Conservation (phyloP, 2,113 vertebrate species). For the Melanotaenia duboulayi region DNA sequence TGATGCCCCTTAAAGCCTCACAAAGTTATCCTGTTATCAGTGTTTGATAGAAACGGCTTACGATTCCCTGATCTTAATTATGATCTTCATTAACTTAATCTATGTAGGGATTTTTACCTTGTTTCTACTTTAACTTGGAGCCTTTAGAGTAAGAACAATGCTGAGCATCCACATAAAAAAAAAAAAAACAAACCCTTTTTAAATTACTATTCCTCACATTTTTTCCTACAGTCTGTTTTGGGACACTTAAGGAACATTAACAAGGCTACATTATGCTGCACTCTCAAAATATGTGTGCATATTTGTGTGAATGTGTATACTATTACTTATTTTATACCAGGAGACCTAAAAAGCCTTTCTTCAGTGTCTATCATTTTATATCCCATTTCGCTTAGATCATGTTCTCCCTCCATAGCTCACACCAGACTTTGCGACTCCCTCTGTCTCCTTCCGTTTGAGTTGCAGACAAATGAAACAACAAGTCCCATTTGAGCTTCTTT, state of each 20-base stretch:
- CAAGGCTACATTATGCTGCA: constrained; percentile 38
- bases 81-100: constrained; percentile 60
- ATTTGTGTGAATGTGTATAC: neutral
- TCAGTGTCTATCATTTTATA: constrained; percentile 34
- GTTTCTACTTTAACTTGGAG: constrained; percentile 48
- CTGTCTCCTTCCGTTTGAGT: constrained; percentile 59
- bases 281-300: constrained; percentile 12
- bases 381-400: constrained; percentile 42
- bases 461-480: constrained; percentile 53
- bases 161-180: constrained; percentile 1
- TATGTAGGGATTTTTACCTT: constrained; percentile 57
- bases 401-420: constrained; percentile 22
- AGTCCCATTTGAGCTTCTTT: constrained; percentile 39
- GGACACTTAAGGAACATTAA: constrained; percentile 35
- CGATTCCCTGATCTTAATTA: constrained; percentile 67
- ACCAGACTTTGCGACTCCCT: constrained; percentile 21
- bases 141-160: constrained; percentile 32
- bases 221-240: constrained; percentile 10
- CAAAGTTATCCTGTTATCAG: constrained; percentile 57
- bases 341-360: constrained; percentile 40
- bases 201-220: constrained; percentile 16
- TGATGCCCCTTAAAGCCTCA: neutral
- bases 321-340: constrained; percentile 24
- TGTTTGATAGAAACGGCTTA: constrained; percentile 49
- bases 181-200: constrained; percentile 8